A percentile compares a stretch with the other conserved stretches of the same genome.
Conservation (phyloP, 2,888 invertebrate species). For the Dione juno region DNA sequence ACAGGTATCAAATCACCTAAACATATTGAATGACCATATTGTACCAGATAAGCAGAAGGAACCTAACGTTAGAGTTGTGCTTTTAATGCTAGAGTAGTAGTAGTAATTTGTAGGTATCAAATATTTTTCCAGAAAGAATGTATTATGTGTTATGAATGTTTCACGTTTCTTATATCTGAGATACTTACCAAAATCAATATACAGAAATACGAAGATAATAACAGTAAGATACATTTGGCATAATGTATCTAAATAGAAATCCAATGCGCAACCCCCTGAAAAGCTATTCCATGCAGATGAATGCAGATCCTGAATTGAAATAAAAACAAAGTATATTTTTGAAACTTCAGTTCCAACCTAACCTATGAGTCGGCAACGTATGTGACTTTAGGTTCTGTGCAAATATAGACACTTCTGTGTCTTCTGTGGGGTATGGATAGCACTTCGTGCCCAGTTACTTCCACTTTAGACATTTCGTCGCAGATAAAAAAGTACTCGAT, state of each 20-base stretch:
- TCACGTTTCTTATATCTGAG: background rate
- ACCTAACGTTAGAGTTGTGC: background rate
- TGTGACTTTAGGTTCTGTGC: no score
- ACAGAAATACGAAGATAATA: constrained; percentile 86
- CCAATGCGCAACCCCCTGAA: constrained; percentile 85
- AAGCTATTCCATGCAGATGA: constrained; percentile 87
- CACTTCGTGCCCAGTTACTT: no score
- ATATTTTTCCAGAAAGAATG: background rate
- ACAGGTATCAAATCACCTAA: constrained; percentile 70
- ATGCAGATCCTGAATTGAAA: constrained; percentile 82
- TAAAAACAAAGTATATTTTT: no score
- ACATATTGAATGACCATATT: background rate
- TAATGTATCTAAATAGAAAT: constrained; percentile 86
- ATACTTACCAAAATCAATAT: constrained; percentile 72
- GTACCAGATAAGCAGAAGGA: background rate
- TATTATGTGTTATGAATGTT: no score
- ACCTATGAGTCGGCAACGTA: no score
- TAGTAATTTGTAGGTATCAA: background rate
- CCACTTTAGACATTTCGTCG: no score
- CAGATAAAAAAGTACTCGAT: no score
- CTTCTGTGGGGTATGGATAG: no score
- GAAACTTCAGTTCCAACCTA: no score
- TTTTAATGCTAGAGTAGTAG: background rate
- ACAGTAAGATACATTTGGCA: constrained; percentile 85
- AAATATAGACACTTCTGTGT: no score